Conservation (phyloP, 2,888 invertebrate species). For the Tetramorium bicarinatum region DNA sequence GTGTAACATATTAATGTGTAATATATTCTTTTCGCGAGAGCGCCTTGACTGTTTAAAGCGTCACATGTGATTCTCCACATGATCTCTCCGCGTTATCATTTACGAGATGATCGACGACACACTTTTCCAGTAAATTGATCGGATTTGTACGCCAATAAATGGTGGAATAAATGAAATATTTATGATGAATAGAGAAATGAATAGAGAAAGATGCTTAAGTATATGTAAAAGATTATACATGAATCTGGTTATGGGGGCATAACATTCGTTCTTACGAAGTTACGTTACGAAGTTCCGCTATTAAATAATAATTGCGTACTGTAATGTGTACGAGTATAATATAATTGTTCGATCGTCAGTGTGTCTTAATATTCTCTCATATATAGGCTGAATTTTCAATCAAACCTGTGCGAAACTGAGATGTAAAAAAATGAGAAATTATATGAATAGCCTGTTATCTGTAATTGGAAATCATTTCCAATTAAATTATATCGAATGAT, state of each 20-base stretch:
- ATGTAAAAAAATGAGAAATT: not conserved
- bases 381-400: conserved; percentile 10
- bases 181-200: conserved; percentile 19
- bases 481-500: conserved; percentile 7
- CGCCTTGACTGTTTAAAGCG: not conserved
- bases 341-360: conserved; percentile 43
- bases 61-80: not conserved
- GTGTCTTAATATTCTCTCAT: conserved; percentile 42
- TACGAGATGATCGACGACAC: conserved; percentile 29
- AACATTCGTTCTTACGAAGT: not conserved
- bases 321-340: conserved; percentile 7
- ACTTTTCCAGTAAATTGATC: conserved; percentile 7
- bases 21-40: conserved; percentile 45
- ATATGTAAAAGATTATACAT: conserved; percentile 10
- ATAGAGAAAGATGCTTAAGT: not conserved
- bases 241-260: conserved; percentile 1
- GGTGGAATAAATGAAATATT: conserved; percentile 8
- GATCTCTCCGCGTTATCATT: conserved; percentile 19
- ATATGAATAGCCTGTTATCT: not conserved
- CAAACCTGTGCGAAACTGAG: not conserved
- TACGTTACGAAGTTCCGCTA: not conserved
- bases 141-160: conserved; percentile 1
- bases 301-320: conserved; percentile 1
- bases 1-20: conserved; percentile 48
- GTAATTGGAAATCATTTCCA: not conserved